Percentiles rank a stretch among this genome's conserved stretches.
phyloP scores from a whole-genome alignment of 2,888 invertebrate genomes.

The Lepidocyrtinus sp. region DNA sequence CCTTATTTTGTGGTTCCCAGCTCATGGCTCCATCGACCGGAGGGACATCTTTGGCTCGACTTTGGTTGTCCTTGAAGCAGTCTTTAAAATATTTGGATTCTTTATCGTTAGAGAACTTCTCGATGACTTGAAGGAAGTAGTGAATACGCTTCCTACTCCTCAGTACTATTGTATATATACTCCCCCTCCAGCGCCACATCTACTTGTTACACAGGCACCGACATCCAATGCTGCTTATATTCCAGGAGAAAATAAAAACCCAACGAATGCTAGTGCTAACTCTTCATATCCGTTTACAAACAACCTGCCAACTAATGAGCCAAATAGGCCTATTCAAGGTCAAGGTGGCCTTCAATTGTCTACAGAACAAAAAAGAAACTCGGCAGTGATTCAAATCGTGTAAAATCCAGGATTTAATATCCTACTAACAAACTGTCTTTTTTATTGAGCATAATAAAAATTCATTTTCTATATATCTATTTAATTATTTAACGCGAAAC shows the following conservation, averaged over 20 bases:
- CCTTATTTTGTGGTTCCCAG: conserved; percentile 42
- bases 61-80: conserved; percentile 32
- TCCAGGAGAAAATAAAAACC: neutral
- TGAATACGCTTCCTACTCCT: conserved; percentile 23
- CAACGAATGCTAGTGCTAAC: neutral
- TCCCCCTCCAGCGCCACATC: neutral
- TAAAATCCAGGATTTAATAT: too few species aligned
- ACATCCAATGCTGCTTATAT: neutral
- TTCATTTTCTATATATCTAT: too few species aligned
- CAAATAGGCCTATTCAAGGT: too few species aligned
- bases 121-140: conserved; percentile 35
- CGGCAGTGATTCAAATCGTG: too few species aligned
- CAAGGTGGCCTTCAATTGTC: too few species aligned
- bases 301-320: too few species aligned
- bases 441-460: too few species aligned
- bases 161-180: conserved; percentile 50
- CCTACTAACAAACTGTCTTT: too few species aligned
- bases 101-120: conserved; percentile 45
- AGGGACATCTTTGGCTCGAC: conserved; percentile 32
- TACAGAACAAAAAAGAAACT: too few species aligned
- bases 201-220: neutral
- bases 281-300: too few species aligned
- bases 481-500: too few species aligned
- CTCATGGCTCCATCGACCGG: conserved; percentile 19
- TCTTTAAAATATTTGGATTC: conserved; percentile 46